A percentile compares a stretch with the other conserved stretches of the same genome.
phyloP scores from a whole-genome alignment of 1,140 invertebrate species.

The Eubasilissa regina region DNA sequence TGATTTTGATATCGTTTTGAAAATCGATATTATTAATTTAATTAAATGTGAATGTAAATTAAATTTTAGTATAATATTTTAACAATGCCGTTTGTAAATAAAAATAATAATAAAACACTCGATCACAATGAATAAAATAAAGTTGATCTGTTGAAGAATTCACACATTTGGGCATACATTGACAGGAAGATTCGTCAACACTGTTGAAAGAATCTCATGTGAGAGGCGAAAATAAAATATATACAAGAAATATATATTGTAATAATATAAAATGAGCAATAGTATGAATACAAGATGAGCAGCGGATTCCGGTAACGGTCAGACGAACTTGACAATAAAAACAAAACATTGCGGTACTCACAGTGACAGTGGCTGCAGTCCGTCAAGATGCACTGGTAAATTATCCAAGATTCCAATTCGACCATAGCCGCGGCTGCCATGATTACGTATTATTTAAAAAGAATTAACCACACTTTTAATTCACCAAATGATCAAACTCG shows the following conservation, averaged over 20 bases:
- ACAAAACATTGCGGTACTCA: constrained; percentile 65
- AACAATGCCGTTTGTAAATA: too few species aligned
- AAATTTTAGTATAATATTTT: too few species aligned
- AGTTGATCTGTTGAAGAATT: too few species aligned
- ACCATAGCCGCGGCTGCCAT: constrained; percentile 74
- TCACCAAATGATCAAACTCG: constrained; percentile 12
- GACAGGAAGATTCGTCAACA: not conserved
- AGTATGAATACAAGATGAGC: not conserved
- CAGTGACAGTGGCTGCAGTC: constrained; percentile 75
- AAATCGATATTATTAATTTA: too few species aligned
- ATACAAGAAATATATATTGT: not conserved
- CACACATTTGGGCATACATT: too few species aligned
- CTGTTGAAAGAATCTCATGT: too few species aligned
- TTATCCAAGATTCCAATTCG: constrained; percentile 76
- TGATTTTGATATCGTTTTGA: too few species aligned
- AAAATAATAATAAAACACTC: too few species aligned
- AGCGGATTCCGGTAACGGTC: not conserved
- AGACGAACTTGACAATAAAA: not conserved
- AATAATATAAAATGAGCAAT: not conserved
- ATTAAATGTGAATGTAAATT: too few species aligned
- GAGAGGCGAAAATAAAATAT: not conserved
- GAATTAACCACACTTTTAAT: constrained; percentile 21
- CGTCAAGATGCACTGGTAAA: constrained; percentile 75
- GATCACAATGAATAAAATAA: too few species aligned
- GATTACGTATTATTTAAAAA: constrained; percentile 9